Percentiles rank a stretch among this genome's conserved stretches.
phyloP scores from a whole-genome alignment of 1,140 invertebrate species.

The Tigriopus japonicus region DNA sequence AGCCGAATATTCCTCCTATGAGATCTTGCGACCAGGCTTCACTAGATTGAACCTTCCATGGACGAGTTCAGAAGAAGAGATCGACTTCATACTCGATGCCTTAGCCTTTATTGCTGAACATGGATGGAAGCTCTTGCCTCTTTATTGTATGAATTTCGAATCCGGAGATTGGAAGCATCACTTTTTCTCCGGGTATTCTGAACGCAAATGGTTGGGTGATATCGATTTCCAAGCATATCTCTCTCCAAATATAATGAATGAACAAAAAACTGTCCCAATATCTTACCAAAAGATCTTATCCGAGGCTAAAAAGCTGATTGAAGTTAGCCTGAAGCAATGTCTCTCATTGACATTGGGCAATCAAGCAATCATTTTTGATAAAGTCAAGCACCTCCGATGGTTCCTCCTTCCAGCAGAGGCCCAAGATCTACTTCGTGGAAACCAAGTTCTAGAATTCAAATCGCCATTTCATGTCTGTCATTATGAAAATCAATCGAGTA shows the following conservation, averaged over 20 bases:
- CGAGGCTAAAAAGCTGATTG: not conserved
- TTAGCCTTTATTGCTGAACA: slow-evolving; percentile 67
- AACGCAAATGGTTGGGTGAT: slow-evolving; percentile 59
- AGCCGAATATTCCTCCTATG: slow-evolving; percentile 40
- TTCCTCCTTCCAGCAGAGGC: slow-evolving; percentile 14
- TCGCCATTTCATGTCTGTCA: not conserved
- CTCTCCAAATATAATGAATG: slow-evolving; percentile 33
- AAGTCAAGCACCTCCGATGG: slow-evolving; percentile 11
- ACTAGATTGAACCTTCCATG: slow-evolving; percentile 63
- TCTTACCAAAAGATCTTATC: slow-evolving; percentile 1
- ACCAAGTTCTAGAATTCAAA: not conserved
- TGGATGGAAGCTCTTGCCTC: slow-evolving; percentile 71
- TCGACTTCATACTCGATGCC: slow-evolving; percentile 62
- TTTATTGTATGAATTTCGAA: slow-evolving; percentile 63
- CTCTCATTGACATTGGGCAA: not conserved
- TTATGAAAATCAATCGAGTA: too few relatives aligned
- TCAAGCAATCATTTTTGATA: slow-evolving; percentile 13
- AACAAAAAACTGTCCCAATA: slow-evolving; percentile 9
- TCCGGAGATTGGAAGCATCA: slow-evolving; percentile 77
- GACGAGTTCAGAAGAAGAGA: slow-evolving; percentile 55
- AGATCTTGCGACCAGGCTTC: slow-evolving; percentile 68
- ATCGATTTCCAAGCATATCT: slow-evolving; percentile 51
- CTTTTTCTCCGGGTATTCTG: slow-evolving; percentile 40
- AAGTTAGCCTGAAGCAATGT: not conserved
- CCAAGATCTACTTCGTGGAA: not conserved